These are phyloP conservation scores for Holacanthus passer DNA, from an alignment of 2,113 vertebrate genomes.

Conservation along the genomic window DNA sequence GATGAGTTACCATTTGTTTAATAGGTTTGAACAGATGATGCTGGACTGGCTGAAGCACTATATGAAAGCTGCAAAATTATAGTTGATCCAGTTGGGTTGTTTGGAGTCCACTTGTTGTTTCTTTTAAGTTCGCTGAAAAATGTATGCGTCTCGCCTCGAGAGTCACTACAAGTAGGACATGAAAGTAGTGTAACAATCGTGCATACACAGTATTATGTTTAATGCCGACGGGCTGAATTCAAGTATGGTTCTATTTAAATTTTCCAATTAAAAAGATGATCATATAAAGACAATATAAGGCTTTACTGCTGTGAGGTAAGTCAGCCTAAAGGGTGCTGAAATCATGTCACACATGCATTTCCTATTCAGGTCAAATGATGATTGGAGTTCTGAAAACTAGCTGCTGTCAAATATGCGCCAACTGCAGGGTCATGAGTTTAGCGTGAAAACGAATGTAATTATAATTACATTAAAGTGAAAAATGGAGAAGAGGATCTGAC, in stretches of 20 bases:
- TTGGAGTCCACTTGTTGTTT: neutral
- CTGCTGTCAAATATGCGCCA: neutral
- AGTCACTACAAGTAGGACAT: neutral
- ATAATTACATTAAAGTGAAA: neutral
- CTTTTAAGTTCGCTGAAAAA: neutral
- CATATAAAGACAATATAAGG: neutral
- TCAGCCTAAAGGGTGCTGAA: conserved; percentile 32
- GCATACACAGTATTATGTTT: neutral
- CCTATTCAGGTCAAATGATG: conserved; percentile 25
- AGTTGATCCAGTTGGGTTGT: neutral
- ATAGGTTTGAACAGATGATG: neutral
- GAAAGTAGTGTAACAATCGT: neutral
- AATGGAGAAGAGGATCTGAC: neutral
- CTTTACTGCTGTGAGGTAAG: neutral
- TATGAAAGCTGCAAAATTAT: neutral
- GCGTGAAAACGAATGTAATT: neutral
- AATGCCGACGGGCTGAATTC: neutral
- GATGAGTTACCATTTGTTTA: neutral
- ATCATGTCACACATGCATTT: conserved; percentile 18
- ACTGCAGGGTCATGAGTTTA: neutral
- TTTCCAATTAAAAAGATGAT: conserved; percentile 34
- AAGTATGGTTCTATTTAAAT: conserved; percentile 19
- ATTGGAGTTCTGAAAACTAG: conserved; percentile 18
- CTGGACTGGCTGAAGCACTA: neutral
- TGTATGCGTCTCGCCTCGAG: neutral